phyloP scores from a whole-genome alignment of 2,888 invertebrate genomes.

The Homarus gammarus region DNA sequence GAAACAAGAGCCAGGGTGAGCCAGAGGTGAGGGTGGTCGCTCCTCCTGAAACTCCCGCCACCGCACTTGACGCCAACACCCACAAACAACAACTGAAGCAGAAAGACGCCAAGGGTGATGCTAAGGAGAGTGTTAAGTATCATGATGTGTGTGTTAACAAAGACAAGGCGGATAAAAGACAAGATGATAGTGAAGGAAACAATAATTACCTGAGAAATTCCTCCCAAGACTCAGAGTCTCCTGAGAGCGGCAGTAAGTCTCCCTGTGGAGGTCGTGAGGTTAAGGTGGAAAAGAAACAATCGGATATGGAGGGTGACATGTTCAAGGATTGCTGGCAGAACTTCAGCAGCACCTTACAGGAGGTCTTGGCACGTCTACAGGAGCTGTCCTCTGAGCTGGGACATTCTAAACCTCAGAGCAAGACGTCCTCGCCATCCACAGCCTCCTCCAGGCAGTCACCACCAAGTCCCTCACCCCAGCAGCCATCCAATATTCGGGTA shows the following conservation, averaged over 20 bases:
- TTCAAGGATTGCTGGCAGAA: slow-evolving; percentile 75
- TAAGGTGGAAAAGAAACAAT: slow-evolving; percentile 64
- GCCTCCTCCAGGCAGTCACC: background rate
- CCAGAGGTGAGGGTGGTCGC: background rate
- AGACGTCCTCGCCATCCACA: slow-evolving; percentile 26
- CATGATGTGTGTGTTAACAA: background rate
- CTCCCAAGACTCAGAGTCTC: slow-evolving; percentile 15
- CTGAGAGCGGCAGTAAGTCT: slow-evolving; percentile 32
- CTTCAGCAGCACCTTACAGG: slow-evolving; percentile 75
- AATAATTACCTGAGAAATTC: slow-evolving; percentile 30
- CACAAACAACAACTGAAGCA: background rate
- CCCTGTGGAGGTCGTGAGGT: slow-evolving; percentile 60
- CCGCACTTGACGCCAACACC: background rate
- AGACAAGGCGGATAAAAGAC: background rate
- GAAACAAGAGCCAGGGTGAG: background rate
- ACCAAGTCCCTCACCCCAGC: background rate
- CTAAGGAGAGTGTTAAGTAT: background rate
- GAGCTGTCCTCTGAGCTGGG: slow-evolving; percentile 74
- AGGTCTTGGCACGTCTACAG: slow-evolving; percentile 72
- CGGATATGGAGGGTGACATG: slow-evolving; percentile 74
- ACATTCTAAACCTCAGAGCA: slow-evolving; percentile 47
- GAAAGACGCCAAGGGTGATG: background rate
- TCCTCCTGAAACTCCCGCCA: background rate
- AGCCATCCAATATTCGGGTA: background rate
- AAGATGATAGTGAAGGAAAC: background rate